A percentile compares a stretch with the other conserved stretches of the same genome.
phyloP scores from a whole-genome alignment of 1,140 invertebrate genomes.

The Drosophila paulistorum region DNA sequence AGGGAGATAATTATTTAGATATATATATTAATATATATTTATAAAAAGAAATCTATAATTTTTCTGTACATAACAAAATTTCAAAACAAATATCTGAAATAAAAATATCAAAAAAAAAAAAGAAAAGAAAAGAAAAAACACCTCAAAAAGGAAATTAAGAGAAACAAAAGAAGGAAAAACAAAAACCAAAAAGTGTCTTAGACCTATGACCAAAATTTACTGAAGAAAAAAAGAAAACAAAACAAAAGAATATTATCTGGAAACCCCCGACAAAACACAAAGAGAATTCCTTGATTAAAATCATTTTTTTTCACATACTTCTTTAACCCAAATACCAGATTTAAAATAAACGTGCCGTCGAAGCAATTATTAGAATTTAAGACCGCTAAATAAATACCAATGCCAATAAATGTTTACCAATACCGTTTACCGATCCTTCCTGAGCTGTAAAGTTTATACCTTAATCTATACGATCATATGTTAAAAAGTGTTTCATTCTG shows the following conservation, averaged over 20 bases:
- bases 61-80: constrained; percentile 69
- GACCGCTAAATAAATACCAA: constrained; percentile 30
- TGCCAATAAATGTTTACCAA: constrained; percentile 16
- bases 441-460: constrained; percentile 41
- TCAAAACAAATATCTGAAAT: not conserved
- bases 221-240: constrained; percentile 22
- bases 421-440: constrained; percentile 40
- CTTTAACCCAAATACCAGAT: not conserved
- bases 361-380: constrained; percentile 76
- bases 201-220: constrained; percentile 78
- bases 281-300: constrained; percentile 56
- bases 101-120: constrained; percentile 16
- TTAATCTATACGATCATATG: constrained; percentile 11
- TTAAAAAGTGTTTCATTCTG: constrained; percentile 28
- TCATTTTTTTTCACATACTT: constrained; percentile 42
- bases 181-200: constrained; percentile 81
- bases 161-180: constrained; percentile 17
- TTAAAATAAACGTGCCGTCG: constrained; percentile 55
- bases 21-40: constrained; percentile 29
- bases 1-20: constrained; percentile 49
- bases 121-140: constrained; percentile 26
- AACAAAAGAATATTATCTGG: constrained; percentile 2
- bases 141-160: constrained; percentile 24
- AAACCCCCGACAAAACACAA: constrained; percentile 11
- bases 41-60: constrained; percentile 52